Conservation (phyloP, 1,140 invertebrate species). For the Pseudomyrmex cubaensis region DNA sequence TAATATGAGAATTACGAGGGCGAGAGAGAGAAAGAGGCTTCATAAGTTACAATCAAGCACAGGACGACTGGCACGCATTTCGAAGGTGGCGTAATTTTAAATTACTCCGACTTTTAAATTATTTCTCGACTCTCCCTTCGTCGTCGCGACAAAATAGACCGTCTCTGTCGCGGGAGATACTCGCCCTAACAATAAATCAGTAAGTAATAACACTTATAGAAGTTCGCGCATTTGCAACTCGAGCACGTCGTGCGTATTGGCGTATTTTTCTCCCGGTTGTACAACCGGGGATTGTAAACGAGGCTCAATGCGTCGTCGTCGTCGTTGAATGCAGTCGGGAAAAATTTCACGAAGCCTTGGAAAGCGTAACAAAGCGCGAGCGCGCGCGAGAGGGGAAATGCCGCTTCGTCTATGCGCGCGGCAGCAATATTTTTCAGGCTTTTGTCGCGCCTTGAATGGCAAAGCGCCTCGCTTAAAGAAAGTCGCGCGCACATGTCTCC, state of each 20-base stretch:
- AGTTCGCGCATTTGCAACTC: neutral
- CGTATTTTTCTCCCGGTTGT: neutral
- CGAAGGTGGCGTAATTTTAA: conserved; percentile 55
- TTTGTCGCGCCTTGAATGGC: neutral
- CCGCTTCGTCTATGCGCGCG: neutral
- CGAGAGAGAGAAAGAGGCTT: conserved; percentile 57
- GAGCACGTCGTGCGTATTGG: neutral
- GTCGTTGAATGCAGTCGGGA: too few species aligned
- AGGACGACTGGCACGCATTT: neutral
- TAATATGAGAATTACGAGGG: conserved; percentile 72
- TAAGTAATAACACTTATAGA: too few species aligned
- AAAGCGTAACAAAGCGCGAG: too few species aligned
- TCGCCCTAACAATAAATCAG: too few species aligned
- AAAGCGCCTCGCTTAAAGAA: neutral
- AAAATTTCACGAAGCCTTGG: too few species aligned
- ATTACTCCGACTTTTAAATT: conserved; percentile 49
- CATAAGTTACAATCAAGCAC: conserved; percentile 75
- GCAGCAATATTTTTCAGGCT: neutral
- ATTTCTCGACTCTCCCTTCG: conserved; percentile 52
- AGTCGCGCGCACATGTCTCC: neutral
- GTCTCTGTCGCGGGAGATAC: too few species aligned
- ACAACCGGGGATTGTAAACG: neutral
- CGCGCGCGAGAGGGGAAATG: neutral
- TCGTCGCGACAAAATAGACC: neutral
- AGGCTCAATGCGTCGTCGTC: neutral